Percentiles rank a stretch among this genome's conserved stretches.
Evolutionary conservation across 2,888 invertebrate species (phyloP).

Genomic region (Sinohyriopsis cumingii): DNA sequence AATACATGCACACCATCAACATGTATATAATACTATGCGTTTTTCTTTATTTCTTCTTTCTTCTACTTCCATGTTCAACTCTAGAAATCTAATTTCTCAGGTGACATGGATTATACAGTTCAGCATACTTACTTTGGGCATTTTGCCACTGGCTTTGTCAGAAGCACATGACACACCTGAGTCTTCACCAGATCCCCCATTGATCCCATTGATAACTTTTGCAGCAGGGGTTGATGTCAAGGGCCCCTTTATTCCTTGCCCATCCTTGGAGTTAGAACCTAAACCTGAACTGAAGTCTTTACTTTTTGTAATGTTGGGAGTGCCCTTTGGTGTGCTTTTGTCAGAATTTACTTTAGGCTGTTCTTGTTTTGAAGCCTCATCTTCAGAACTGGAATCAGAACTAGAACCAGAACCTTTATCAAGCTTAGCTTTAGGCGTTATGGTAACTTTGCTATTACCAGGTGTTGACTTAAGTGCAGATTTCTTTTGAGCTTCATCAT

Average conservation of each 20-base stretch:
- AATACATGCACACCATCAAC: too few species aligned
- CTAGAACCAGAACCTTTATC: slow-evolving; percentile 21
- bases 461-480: slow-evolving; percentile 8
- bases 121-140: slow-evolving; percentile 4
- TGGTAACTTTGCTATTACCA: slow-evolving; percentile 4
- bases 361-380: slow-evolving; percentile 12
- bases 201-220: slow-evolving; percentile 12
- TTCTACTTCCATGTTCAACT: neutral
- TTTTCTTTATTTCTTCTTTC: slow-evolving; percentile 19
- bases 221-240: slow-evolving; percentile 28
- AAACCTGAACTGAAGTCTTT: slow-evolving; percentile 31
- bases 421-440: slow-evolving; percentile 8
- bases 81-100: slow-evolving; percentile 2
- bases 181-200: slow-evolving; percentile 24
- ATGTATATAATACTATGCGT: neutral
- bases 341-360: slow-evolving; percentile 4
- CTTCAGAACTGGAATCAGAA: slow-evolving; percentile 25
- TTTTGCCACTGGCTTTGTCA: neutral
- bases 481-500: slow-evolving; percentile 13
- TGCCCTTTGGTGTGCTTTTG: slow-evolving; percentile 1
- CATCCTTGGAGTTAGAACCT: slow-evolving; percentile 27
- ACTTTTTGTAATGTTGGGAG: neutral
- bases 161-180: slow-evolving; percentile 33
- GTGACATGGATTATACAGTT: neutral
- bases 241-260: slow-evolving; percentile 9